Percentiles rank a stretch among this genome's conserved stretches.
phyloP scores from a whole-genome alignment of 2,888 invertebrate species.

The Beris morrisii region DNA sequence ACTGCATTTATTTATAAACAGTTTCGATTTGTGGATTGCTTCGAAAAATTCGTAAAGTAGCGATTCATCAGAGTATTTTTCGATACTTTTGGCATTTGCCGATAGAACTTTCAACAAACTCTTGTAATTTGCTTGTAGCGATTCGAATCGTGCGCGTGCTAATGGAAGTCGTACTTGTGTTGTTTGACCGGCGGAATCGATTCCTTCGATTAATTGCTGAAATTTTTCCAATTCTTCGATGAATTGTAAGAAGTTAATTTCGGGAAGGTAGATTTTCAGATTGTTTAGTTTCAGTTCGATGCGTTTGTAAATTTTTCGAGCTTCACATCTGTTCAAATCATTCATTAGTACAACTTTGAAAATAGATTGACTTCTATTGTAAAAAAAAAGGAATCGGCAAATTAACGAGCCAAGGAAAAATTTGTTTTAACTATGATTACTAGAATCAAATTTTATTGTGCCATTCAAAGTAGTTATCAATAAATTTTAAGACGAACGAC shows the following conservation, averaged over 20 bases:
- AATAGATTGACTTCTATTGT: too few species aligned
- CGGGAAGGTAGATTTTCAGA: conserved; percentile 2
- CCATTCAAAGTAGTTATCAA: too few species aligned
- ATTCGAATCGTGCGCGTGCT: background rate
- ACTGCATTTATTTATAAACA: background rate
- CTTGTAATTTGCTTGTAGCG: conserved; percentile 5
- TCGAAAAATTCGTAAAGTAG: conserved; percentile 3
- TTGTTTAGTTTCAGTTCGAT: conserved; percentile 15
- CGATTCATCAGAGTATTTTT: background rate
- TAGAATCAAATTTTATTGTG: too few species aligned
- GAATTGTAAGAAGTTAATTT: conserved; percentile 12
- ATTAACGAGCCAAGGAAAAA: too few species aligned
- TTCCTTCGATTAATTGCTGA: conserved; percentile 16
- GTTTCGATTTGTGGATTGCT: conserved; percentile 2
- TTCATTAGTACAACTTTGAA: conserved; percentile 16
- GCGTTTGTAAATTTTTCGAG: conserved; percentile 13
- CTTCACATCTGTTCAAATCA: conserved; percentile 12
- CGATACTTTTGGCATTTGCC: background rate
- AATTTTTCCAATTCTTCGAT: conserved; percentile 17
- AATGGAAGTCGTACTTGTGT: conserved; percentile 1
- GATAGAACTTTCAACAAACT: background rate
- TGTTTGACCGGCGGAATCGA: background rate
- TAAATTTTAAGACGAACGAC: too few species aligned
- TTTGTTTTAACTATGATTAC: too few species aligned
- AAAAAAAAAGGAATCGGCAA: too few species aligned